Conservation (phyloP, 1,140 invertebrate species). For the Heliconius hermathena region DNA sequence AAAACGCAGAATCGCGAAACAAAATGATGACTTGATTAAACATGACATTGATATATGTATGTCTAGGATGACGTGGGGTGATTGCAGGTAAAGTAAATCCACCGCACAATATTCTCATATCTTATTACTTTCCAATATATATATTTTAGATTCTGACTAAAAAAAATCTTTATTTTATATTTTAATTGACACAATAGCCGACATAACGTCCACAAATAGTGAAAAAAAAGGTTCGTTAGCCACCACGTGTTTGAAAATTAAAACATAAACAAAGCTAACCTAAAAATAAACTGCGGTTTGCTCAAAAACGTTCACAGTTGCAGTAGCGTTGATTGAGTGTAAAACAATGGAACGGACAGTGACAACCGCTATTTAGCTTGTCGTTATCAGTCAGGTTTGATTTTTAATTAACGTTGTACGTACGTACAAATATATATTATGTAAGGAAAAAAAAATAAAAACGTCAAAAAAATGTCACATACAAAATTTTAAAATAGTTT, state of each 20-base stretch:
- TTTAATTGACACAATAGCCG: slow-evolving; percentile 6
- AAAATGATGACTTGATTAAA: slow-evolving; percentile 5
- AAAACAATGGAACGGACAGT: slow-evolving; percentile 36
- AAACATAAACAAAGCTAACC: slow-evolving; percentile 47
- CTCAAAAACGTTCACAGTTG: slow-evolving; percentile 42
- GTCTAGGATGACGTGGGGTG: background rate
- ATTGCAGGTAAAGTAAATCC: background rate
- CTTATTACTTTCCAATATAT: background rate
- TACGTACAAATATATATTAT: background rate
- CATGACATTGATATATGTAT: slow-evolving; percentile 12
- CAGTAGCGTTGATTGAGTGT: slow-evolving; percentile 44
- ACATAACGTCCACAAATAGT: background rate
- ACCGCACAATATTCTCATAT: background rate
- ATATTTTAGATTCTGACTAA: background rate
- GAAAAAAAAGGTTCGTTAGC: slow-evolving; percentile 34
- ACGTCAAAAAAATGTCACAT: too few relatives aligned
- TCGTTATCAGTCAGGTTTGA: slow-evolving; percentile 1
- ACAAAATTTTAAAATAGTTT: too few relatives aligned
- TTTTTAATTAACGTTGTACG: background rate
- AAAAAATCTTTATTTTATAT: background rate
- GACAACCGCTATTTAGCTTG: slow-evolving; percentile 33
- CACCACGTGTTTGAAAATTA: slow-evolving; percentile 38
- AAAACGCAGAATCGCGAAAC: background rate
- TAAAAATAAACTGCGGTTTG: slow-evolving; percentile 44
- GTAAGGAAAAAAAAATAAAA: background rate